Evolutionary conservation across 2,888 invertebrate genomes (phyloP).

Genomic region (Pseudococcus viburni): DNA sequence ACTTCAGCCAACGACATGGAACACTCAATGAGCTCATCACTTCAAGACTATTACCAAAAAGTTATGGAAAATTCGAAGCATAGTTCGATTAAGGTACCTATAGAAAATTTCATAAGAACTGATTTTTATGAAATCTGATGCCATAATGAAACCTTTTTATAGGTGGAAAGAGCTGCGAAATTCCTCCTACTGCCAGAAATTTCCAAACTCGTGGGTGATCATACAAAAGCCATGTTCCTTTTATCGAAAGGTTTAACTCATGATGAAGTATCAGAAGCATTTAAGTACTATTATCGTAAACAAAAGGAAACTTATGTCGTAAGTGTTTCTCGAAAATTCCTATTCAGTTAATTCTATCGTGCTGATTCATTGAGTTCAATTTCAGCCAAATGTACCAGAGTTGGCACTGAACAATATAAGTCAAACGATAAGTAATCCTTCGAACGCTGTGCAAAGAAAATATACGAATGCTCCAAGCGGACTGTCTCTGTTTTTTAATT

Average conservation of each 20-base stretch:
- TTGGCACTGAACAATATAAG: neutral
- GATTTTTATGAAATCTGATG: neutral
- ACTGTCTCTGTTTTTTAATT: slow-evolving; percentile 43
- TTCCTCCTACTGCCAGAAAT: slow-evolving; percentile 61
- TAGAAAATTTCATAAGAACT: neutral
- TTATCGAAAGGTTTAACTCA: slow-evolving; percentile 50
- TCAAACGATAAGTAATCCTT: neutral
- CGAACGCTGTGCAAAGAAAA: neutral
- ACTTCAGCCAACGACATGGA: neutral
- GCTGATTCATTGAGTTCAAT: neutral
- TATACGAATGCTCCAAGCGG: slow-evolving; percentile 2
- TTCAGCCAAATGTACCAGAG: neutral
- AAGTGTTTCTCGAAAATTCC: neutral
- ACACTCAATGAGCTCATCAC: neutral
- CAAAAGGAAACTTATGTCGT: slow-evolving; percentile 26
- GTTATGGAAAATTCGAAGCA: slow-evolving; percentile 6
- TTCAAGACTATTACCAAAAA: neutral
- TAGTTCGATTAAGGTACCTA: slow-evolving; percentile 10
- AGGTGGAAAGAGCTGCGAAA: slow-evolving; percentile 56
- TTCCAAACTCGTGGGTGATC: neutral
- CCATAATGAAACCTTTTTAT: neutral
- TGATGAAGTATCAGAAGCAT: slow-evolving; percentile 61
- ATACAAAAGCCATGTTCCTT: slow-evolving; percentile 58
- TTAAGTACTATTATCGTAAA: neutral
- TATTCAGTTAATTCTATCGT: neutral